Percentiles rank a stretch among this genome's conserved stretches.
Evolutionary conservation across 2,113 vertebrate species (phyloP).

Genomic region (Perca fluviatilis): DNA sequence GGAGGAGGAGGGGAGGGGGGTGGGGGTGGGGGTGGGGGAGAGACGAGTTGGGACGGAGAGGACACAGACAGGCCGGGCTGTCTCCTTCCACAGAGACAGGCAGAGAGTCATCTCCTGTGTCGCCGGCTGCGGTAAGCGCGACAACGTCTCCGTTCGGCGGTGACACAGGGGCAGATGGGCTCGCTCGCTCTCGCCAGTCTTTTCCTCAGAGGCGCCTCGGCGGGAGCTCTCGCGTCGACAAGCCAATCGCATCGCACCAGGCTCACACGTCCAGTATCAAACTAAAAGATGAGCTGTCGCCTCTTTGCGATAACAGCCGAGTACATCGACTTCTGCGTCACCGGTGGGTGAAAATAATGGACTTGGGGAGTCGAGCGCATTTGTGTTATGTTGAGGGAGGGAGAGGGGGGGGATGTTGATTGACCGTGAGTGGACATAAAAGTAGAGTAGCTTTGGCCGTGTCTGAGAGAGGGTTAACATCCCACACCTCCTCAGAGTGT

Average conservation of each 20-base stretch:
- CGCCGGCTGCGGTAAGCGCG: conserved; percentile 41
- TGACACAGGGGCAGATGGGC: conserved; percentile 77
- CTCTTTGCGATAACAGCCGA: conserved; percentile 29
- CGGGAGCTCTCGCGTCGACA: conserved; percentile 53
- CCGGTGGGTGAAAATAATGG: conserved; percentile 36
- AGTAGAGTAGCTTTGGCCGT: conserved; percentile 75
- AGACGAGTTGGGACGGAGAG: conserved; percentile 21
- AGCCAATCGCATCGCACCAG: conserved; percentile 51
- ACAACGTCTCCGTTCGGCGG: conserved; percentile 58
- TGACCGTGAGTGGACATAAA: conserved; percentile 54
- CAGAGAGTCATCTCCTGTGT: conserved; percentile 51
- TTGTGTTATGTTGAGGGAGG: conserved; percentile 13
- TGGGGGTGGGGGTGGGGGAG: conserved; percentile 12
- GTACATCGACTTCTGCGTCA: conserved; percentile 53
- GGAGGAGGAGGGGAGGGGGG: conserved; percentile 19
- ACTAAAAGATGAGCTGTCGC: conserved; percentile 53
- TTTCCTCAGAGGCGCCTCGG: conserved; percentile 52
- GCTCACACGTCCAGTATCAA: conserved; percentile 49
- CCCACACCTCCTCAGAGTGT: conserved; percentile 59
- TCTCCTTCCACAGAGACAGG: conserved; percentile 25
- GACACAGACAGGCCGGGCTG: conserved; percentile 37
- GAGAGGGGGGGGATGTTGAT: conserved; percentile 30
- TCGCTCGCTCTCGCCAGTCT: conserved; percentile 54
- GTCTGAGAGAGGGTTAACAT: conserved; percentile 63
- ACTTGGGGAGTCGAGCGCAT: conserved; percentile 20